phyloP scores from a whole-genome alignment of 2,797 vertebrate genomes.

The Cottoperca gobio region DNA sequence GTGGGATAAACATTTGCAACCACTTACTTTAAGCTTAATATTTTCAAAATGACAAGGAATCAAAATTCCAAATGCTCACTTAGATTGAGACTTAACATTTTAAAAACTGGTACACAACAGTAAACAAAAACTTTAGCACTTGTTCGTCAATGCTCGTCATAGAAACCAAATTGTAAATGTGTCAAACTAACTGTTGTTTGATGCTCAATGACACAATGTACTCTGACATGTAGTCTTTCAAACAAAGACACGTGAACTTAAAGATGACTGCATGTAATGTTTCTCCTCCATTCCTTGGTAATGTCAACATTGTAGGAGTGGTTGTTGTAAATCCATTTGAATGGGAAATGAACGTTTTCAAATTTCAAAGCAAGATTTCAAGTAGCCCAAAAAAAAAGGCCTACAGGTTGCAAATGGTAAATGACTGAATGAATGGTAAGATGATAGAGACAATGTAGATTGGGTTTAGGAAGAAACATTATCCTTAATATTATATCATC shows the following conservation, averaged over 20 bases:
- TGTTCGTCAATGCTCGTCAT: no score
- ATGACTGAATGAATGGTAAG: no score
- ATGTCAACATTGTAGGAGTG: background rate
- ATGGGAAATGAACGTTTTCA: background rate
- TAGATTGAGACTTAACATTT: background rate
- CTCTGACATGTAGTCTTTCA: no score
- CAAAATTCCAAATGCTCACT: background rate
- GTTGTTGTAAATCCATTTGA: background rate
- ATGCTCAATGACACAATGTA: background rate
- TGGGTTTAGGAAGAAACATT: background rate
- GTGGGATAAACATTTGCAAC: background rate
- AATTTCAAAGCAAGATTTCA: background rate
- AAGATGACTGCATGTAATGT: background rate
- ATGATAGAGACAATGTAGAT: background rate
- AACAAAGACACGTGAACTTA: no score
- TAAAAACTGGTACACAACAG: no score
- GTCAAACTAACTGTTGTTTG: no score
- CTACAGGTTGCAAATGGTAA: no score
- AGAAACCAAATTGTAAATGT: no score
- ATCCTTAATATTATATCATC: background rate
- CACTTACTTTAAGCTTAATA: background rate
- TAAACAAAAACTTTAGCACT: no score
- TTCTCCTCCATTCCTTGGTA: background rate
- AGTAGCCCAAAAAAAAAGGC: no score
- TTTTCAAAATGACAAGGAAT: background rate